Evolutionary conservation across 2,113 vertebrate genomes (phyloP).

Genomic region (Tragulus kanchil): DNA sequence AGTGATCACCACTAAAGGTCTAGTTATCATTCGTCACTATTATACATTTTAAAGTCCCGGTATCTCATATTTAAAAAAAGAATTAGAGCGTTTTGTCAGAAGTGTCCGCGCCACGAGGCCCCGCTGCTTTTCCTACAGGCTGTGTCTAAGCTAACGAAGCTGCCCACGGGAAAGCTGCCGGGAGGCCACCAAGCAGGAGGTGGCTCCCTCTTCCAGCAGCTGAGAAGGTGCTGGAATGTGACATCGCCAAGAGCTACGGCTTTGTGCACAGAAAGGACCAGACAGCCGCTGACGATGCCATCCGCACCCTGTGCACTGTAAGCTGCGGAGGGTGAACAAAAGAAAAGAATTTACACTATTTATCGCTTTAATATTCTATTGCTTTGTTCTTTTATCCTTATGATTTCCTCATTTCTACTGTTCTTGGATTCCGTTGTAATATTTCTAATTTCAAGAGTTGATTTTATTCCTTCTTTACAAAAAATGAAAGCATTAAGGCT

Average conservation of each 20-base stretch:
- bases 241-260: too few relatives aligned
- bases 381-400: slow-evolving; percentile 2
- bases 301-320: too few relatives aligned
- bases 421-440: background rate
- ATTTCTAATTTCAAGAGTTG: slow-evolving; percentile 5
- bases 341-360: background rate
- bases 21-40: background rate
- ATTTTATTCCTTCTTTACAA: slow-evolving; percentile 58
- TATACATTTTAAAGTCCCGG: background rate
- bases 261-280: too few relatives aligned
- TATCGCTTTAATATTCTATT: background rate
- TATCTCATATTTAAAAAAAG: background rate
- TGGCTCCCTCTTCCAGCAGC: too few relatives aligned
- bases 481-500: background rate
- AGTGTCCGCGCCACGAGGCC: too few relatives aligned
- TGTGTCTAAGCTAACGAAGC: too few relatives aligned
- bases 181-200: too few relatives aligned
- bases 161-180: too few relatives aligned
- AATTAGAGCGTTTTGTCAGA: background rate
- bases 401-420: background rate
- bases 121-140: too few relatives aligned
- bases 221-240: too few relatives aligned
- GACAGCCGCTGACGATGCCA: too few relatives aligned
- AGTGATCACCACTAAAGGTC: background rate
- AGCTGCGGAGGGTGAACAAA: too few relatives aligned